Conservation (phyloP, 1,140 invertebrate species). For the Cydia fagiglandana region DNA sequence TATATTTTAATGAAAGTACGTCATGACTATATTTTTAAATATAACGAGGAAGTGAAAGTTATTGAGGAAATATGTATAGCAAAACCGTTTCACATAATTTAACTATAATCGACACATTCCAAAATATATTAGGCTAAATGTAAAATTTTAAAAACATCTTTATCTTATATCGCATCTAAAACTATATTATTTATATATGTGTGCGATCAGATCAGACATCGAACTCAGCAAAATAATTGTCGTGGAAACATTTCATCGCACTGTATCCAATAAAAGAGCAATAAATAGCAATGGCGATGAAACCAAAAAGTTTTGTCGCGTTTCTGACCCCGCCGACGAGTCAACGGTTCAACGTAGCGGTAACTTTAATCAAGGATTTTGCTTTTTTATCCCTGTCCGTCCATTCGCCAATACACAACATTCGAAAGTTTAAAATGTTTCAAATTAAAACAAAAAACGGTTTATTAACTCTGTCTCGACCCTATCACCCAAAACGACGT, state of each 20-base stretch:
- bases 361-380: constrained; percentile 41
- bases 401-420: constrained; percentile 19
- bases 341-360: constrained; percentile 10
- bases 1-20: neutral
- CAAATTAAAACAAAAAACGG: neutral
- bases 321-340: constrained; percentile 1
- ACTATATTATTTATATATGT: too few species aligned
- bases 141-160: too few species aligned
- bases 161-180: too few species aligned
- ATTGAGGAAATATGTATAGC: neutral
- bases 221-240: neutral
- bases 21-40: neutral
- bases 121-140: too few species aligned
- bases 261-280: neutral
- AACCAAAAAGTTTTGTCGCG: constrained; percentile 18
- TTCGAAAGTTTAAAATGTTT: neutral
- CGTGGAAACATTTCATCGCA: neutral
- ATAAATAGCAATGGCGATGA: constrained; percentile 4
- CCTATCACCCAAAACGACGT: neutral
- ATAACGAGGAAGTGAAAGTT: neutral
- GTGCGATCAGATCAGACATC: neutral
- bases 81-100: neutral
- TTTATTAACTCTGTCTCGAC: neutral
- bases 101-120: too few species aligned
- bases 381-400: constrained; percentile 37